Evolutionary conservation across 1,140 invertebrate species (phyloP), one percentile per base, ranked within the genome.

Genomic region (Calliopsis andreniformis): DNA sequence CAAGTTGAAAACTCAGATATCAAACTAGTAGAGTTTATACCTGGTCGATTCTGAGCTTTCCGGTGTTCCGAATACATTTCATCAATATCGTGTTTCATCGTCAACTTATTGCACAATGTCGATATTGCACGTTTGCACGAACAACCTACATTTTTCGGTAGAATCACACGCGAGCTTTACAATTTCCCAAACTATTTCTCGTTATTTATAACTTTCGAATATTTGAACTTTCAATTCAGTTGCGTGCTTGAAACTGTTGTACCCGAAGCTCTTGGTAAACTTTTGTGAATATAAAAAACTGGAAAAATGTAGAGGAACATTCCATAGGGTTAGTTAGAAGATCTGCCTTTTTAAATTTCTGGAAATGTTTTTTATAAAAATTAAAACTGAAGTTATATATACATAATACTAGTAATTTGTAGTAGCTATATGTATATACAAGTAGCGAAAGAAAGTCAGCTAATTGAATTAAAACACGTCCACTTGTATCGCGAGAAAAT

Each of bases 51-150:
- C 16, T 6, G 5, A 73, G 47, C 18, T 64, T 55, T 66, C 6
- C 12, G 35, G 3, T 28, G 32, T 42, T 39, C 20, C 35, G 23
- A 64, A 51, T 73, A 64, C 20, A 73, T 42, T 63, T 30, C 28
- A 16, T 30, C 30, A 12, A 66, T 47, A 56, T 66, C 70, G 20
- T 8, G 43, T 66, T 73, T 67, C 51, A 55, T 42, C 51, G 63
- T 55, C 39, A 64, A 55, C 30, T 64, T 20, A 43, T 43, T 43
- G 42, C n/a, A 45, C 14, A 53, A 55, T 14, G 49, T 16, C 43
- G 70, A 55, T 73, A 64, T 18, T 30, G 35, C n/a, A 55, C 25
- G 39, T 8, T n/a, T 30, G 39, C 61, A 45, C 61, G 61, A 43
- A 64, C 30, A 73, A 66, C 39, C 35, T 20, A 56, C 4, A 63